Evolutionary conservation across 2,888 invertebrate species (phyloP), one percentile per base, ranked within the genome.

Genomic region (Dryobota labecula): DNA sequence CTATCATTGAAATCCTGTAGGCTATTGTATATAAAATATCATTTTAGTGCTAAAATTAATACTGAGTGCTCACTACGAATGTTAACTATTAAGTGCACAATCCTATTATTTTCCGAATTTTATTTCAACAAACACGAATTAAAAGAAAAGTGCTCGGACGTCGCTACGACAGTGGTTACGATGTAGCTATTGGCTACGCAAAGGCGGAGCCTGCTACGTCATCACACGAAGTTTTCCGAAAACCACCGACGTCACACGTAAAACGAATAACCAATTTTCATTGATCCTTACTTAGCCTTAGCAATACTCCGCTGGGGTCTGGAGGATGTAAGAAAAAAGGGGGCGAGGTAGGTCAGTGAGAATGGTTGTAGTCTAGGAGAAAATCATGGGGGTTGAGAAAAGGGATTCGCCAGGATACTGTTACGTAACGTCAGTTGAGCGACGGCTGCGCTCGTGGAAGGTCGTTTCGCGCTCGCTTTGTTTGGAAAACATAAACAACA

Each of bases 401-500:
- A 92, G 93, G 94, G 91, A 93, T 91, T 91, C 85, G 80, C 72
- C 91, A 94, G 95, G 94, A 94, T 90, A 85, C 84, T 81, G 90
- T 95, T 95, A 95, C 95, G 94, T 95, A 95, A 96, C 90, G 83
- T 85, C 93, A 96, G 96, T 96, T 88, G 89, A 87, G 91, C 89
- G 88, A 89, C 86, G 90, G 86, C 90, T 84, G 89, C 88, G 87
- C 84, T 83, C 84, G 84, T 69, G 90, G 87, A 82, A 85, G 91
- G 90, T 93, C 94, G 95, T 90, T 82, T 75, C 72, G 82, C 71
- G 84, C 71, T 80, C 58, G 70, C 73, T 64, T 73, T 84, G 72
- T 68, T 67, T 70, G 86, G 78, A 88, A 87, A 92, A 92, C 86
- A 95, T 94, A 95, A 95, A 95, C 91, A 95, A 94, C 94, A 95